Evolutionary conservation across 2,797 vertebrate genomes (phyloP).

Genomic region (Xenopus petersii): DNA sequence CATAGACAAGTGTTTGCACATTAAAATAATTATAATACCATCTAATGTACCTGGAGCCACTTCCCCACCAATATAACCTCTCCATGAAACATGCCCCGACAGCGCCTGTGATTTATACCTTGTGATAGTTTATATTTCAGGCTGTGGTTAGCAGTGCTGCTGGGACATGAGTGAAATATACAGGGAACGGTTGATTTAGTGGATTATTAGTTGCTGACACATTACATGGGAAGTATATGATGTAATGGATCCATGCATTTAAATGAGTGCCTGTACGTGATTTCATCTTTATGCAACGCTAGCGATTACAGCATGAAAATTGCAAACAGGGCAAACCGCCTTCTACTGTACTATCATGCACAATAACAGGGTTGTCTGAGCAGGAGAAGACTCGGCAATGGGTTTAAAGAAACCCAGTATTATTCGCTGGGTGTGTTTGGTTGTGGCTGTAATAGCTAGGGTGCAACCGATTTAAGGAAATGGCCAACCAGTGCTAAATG

Average conservation of each 20-base stretch:
- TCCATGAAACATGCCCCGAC: constrained; percentile 18
- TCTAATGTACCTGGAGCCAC: constrained; percentile 9
- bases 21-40: not conserved
- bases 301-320: constrained; percentile 57
- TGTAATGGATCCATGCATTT: constrained; percentile 56
- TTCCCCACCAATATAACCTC: constrained; percentile 4
- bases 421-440: too few species aligned
- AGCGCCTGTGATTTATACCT: constrained; percentile 24
- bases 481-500: too few species aligned
- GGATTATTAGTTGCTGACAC: constrained; percentile 57
- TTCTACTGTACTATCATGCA: not conserved
- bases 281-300: constrained; percentile 54
- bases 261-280: constrained; percentile 56
- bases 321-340: constrained; percentile 47
- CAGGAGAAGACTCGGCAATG: too few species aligned
- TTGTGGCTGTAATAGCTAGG: too few species aligned
- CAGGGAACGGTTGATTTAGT: constrained; percentile 49
- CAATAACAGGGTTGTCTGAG: too few species aligned
- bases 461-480: too few species aligned
- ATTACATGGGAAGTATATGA: constrained; percentile 39
- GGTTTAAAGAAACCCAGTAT: too few species aligned
- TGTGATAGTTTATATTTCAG: constrained; percentile 33
- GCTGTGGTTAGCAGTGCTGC: constrained; percentile 16
- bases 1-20: too few species aligned
- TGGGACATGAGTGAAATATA: constrained; percentile 29